Evolutionary conservation across 2,113 vertebrate species (phyloP), one percentile per base, ranked within the genome.

Genomic region (Neogale vison): DNA sequence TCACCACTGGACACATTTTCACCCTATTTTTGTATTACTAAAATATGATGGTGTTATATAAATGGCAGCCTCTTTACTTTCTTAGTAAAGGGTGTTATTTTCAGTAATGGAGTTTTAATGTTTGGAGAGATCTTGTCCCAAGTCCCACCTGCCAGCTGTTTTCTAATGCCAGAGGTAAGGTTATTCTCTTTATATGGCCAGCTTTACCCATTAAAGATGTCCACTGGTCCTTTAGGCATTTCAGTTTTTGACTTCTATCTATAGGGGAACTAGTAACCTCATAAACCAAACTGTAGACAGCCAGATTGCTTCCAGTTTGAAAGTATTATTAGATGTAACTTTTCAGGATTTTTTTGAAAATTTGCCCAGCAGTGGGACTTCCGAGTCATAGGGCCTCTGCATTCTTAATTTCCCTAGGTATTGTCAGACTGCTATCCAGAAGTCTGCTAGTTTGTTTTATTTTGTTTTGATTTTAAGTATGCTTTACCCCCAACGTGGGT

Each of bases 331-430:
- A 15, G 39, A 26, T 50, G 7, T 93, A 4, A 50, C 45, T 91
- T 93, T 96, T 89, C 93, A 34, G 21, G 20, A 76, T 96, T 96
- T 96, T 90, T 87, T 82, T 36, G 82, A 57, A 91, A 96, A 61
- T 79, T 61, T 21, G 87, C 11, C 12, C 39, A 65, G 55, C 29
- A 88, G 31, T 91, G 20, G 65, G 52, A 89, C 7, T 80, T 23
- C 10, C 20, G 20, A 57, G 20, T 74, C 36, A 39, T 36, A 88
- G 88, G 12, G 13, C 80, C 23, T 80, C 1, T 59, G 24, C 34
- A 23, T 42, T 34, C 65, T 85, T 96, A 59, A 77, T 92, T 89
- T 76, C 39, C 50, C 42, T 92, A 82, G 42, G 17, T 11, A 55
- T 3, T 79, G 50, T 88, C 71, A 84, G 47, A 59, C 34, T 96